Evolutionary conservation across 2,797 vertebrate genomes (phyloP), one percentile per base, ranked within the genome.

Genomic region (Poeciliopsis infans): DNA sequence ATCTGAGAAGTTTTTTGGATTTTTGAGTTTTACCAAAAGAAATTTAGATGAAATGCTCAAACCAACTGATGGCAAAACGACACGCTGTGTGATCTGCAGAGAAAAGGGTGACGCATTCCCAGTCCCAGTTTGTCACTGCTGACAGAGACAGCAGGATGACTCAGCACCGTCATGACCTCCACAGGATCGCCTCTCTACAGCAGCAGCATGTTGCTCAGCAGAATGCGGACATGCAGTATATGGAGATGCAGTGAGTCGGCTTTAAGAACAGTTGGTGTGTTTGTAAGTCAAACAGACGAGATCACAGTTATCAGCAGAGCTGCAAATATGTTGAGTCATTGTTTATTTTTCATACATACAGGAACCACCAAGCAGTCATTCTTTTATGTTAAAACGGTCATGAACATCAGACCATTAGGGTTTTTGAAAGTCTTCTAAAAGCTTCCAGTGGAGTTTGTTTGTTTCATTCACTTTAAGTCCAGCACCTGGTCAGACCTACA

Each of bases 161-260:
- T 93, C 88, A 91, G 90, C 91, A 92, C 49, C 73, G 69, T 74
- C 16, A 5, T 79, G 83, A 87, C 90, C 85, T 88, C 49, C 0
- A 82, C 47, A 76, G 66, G 72, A 72, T 28, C 33, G 0, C 59
- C 75, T 78, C 55, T 6, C 49, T 46, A 61, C 83, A 53, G n/a
- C 72, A 43, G 73, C 46, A 20, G 16, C 41, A 23, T 51, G 31
- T 31, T 41, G 23, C 33, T 57, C 72, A 43, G 72, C 73, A 74
- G 49, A 49, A 39, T 0, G 18, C 33, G 23, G 61, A 36, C 59
- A 36, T 36, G n/a, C 59, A 64, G 59, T 36, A 59, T 31, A 31
- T 59, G 33, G 18, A 51, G 70, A 49, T 20, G 1, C n/a, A 49
- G 45, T 33, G 18, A 72, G 4, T n/a, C 13, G 0, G 7, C 45